Percentiles rank a stretch among this genome's conserved stretches.
Evolutionary conservation across 1,140 invertebrate species (phyloP).

Genomic region (Neodiprion lecontei): DNA sequence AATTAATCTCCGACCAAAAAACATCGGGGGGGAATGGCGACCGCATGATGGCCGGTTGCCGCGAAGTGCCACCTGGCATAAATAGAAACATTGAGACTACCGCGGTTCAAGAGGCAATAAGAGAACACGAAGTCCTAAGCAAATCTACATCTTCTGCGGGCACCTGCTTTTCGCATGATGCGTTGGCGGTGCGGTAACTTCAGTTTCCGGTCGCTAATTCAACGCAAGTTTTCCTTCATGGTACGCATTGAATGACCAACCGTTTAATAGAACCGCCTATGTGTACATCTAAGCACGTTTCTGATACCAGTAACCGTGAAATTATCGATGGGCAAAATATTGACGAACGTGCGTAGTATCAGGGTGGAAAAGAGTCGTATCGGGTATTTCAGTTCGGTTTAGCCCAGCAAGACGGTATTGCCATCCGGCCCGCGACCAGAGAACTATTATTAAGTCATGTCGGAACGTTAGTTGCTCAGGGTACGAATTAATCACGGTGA

Average conservation of each 20-base stretch:
- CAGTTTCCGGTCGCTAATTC: too few relatives aligned
- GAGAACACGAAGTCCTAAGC: constrained; percentile 8
- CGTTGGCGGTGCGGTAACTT: too few relatives aligned
- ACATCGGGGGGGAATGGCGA: constrained; percentile 46
- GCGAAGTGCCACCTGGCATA: constrained; percentile 49
- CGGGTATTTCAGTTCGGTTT: too few relatives aligned
- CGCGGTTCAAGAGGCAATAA: background rate
- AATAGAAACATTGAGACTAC: constrained; percentile 45
- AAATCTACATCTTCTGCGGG: constrained; percentile 21
- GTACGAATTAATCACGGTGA: constrained; percentile 30
- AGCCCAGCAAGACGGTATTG: too few relatives aligned
- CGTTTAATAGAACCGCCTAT: too few relatives aligned
- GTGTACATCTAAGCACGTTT: too few relatives aligned
- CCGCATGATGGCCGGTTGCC: constrained; percentile 26
- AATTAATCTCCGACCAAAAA: constrained; percentile 58
- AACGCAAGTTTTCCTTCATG: too few relatives aligned
- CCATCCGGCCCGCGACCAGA: background rate
- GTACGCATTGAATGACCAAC: too few relatives aligned
- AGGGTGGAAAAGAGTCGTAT: too few relatives aligned
- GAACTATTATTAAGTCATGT: constrained; percentile 11
- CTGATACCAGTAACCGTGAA: too few relatives aligned
- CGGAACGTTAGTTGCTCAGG: background rate
- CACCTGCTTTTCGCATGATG: constrained; percentile 37
- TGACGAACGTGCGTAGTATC: too few relatives aligned
- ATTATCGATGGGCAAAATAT: too few relatives aligned